Base-by-base conservation (phyloP, 1,140 invertebrate species). In the Pristionchus pacificus region DNA sequence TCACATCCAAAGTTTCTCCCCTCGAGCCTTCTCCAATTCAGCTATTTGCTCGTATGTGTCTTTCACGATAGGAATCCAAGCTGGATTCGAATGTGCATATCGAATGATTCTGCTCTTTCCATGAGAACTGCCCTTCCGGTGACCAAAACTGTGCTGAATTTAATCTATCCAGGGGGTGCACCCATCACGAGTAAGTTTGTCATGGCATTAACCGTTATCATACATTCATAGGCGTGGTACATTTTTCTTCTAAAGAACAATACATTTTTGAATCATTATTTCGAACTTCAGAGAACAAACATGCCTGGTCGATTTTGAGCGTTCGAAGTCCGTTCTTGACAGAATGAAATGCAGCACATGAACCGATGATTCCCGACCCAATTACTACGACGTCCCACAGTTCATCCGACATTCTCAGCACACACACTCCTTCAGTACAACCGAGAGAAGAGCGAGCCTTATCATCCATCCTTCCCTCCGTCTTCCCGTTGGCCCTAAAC, bases 291-390 rank as follows among this genome's bases (percentile, higher is more conserved):
- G 6, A 60, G 38, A 38, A 15, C 13, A 32, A 2, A 32, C 25
- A 6, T 31, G 68, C 71, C 60, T 73, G 65, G 10, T 73, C 71
- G 1, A 73, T n/a, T 28, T 68, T 65, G 15, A 73, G 29, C 1
- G 71, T 73, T 29, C 60, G 68, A n/a, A 70, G 15, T 27, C 71
- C 71, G 19, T 58, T 13, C 58, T 68, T 68, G 27, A 64, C 59
- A 19, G 55, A 68, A 58, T 73, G 69, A 60, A 68, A 73, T 3
- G 71, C 65, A 33, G 71, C 59, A 29, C 71, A 73, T 10, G 71
- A 68, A n/a, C 71, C 71, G 31, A 73, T 68, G 30, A 73, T 73
- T 2, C 71, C 71, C 24, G 71, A 65, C 29, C 71, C 71, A 1
- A 73, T 61, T 28, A 73, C 65, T 24, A 68, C 31, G n/a, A 73